Conservation (phyloP, 2,113 vertebrate species). For the Lamprotornis superbus region DNA sequence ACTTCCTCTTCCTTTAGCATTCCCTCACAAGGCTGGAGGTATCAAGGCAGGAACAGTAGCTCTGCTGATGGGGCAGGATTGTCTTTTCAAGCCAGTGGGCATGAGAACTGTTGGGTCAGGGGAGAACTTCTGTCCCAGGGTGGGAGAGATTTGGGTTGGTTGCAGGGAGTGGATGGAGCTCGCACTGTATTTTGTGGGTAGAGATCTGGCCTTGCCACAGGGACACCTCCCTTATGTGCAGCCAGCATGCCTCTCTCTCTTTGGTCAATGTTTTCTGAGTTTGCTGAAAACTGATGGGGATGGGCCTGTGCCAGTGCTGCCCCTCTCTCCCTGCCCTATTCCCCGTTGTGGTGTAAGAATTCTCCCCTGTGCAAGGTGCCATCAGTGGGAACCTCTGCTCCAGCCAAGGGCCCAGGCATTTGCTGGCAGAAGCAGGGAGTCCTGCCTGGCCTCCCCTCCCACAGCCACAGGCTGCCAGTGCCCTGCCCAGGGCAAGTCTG, state of each 20-base stretch:
- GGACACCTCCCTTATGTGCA: neutral
- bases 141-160: neutral
- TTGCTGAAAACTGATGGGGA: neutral
- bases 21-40: neutral
- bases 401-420: neutral
- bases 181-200: rapidly evolving
- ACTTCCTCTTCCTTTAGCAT: neutral
- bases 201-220: rapidly evolving
- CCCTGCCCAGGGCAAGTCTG: neutral
- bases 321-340: neutral
- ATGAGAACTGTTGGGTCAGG: neutral
- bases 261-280: neutral
- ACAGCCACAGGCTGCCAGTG: neutral
- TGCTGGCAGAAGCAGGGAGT: neutral
- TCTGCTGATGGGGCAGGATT: neutral
- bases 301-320: neutral
- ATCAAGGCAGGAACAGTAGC: neutral
- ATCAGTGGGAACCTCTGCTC: neutral
- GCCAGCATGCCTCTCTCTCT: neutral
- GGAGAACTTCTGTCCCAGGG: neutral
- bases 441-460: neutral
- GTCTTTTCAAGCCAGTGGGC: neutral
- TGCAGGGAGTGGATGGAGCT: neutral
- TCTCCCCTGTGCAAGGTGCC: neutral
- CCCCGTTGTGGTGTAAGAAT: neutral